Base-by-base conservation (phyloP, 2,888 invertebrate genomes). In the Melanostoma mellinum region DNA sequence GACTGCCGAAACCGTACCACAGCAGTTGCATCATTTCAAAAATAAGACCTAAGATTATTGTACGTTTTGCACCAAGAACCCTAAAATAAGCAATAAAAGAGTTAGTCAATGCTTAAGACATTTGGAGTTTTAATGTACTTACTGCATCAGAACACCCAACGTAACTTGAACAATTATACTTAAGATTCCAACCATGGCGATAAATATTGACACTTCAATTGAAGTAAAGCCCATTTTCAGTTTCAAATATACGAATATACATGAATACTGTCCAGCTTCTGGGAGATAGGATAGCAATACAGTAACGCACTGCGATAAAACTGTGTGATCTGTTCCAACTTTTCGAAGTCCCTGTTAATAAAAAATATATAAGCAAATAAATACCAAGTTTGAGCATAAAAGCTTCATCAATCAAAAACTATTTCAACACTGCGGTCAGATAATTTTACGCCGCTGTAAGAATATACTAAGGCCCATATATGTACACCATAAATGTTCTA, bases 201-300 rank as follows among this genome's bases (percentile, higher is more conserved):
- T 99, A 92, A 98, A 99, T 87, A 98, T 95, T 73, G 99, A 98
- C 88, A 99, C 99, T 94, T 97, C 97, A 89, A 97, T 95, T 79
- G 96, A 96, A 87, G 95, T 96, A 92, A 99, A 99, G 87, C 97
- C 97, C 96, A 99, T 98, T 89, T 98, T 98, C 90, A 99, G 93
- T 92, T 97, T 97, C 87, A 99, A 94, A 92, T 99, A 99, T 88
- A 99, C 99, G 93, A 99, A 99, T 93, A 99, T 99, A 92, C 99
- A 99, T 77, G 99, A 99, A 92, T 99, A 99, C 93, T 99, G 98
- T 87, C 99, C 99, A 48, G 97, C 97, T 92, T 99, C 99, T 2
- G 99, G 99, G 87, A 99, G 93, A 92, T 99, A 99, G 32, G 99
- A 99, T 75, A 99, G 94, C 91, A 99, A 97, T 89, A 99, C 99